Evolutionary conservation across 2,888 invertebrate species (phyloP).

Genomic region (Xylota segnis): DNA sequence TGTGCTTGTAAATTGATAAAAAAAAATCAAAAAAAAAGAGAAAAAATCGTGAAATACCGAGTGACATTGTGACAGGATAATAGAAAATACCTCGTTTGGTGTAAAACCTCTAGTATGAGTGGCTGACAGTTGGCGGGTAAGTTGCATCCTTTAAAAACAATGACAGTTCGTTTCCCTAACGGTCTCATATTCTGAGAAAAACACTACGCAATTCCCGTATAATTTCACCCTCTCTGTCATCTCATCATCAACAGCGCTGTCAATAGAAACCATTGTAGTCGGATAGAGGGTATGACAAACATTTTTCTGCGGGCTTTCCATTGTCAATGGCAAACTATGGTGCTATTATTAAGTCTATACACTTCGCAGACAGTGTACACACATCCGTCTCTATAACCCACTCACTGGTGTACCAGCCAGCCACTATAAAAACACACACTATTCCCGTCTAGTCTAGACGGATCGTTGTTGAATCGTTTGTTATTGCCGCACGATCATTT

Average conservation of each 20-base stretch:
- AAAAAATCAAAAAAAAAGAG: neutral
- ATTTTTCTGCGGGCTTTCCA: slow-evolving; percentile 65
- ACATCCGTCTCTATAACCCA: slow-evolving; percentile 58
- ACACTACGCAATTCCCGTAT: slow-evolving; percentile 1
- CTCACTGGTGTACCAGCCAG: slow-evolving; percentile 11
- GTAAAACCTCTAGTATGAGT: slow-evolving; percentile 21
- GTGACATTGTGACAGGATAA: slow-evolving; percentile 56
- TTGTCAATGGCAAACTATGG: slow-evolving; percentile 73
- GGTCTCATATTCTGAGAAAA: slow-evolving; percentile 55
- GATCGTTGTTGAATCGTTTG: slow-evolving; percentile 57
- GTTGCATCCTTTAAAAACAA: slow-evolving; percentile 46
- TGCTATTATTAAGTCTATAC: slow-evolving; percentile 45
- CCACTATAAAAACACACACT: slow-evolving; percentile 55
- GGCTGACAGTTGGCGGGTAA: slow-evolving; percentile 50
- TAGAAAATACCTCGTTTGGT: slow-evolving; percentile 10
- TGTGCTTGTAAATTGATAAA: slow-evolving; percentile 10
- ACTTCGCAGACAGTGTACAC: slow-evolving; percentile 56
- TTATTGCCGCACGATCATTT: slow-evolving; percentile 61
- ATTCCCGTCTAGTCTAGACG: slow-evolving; percentile 76
- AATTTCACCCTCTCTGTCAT: slow-evolving; percentile 44
- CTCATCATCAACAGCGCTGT: slow-evolving; percentile 33
- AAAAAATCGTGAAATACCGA: neutral
- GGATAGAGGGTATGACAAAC: slow-evolving; percentile 37
- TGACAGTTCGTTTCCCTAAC: slow-evolving; percentile 28
- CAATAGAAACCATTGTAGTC: slow-evolving; percentile 63